Evolutionary conservation across 2,888 invertebrate species (phyloP).

Genomic region (Aphodius granarius): DNA sequence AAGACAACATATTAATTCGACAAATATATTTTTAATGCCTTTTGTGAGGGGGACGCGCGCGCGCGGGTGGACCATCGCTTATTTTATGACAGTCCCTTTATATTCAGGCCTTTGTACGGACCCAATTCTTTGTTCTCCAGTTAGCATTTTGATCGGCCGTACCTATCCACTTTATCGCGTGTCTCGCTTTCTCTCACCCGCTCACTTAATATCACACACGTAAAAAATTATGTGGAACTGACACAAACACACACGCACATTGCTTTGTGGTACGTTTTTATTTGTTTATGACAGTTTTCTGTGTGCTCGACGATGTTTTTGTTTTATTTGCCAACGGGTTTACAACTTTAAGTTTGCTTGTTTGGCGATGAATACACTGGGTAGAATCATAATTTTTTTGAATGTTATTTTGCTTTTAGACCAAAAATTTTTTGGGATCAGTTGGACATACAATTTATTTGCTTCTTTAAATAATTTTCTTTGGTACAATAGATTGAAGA

Average conservation of each 20-base stretch:
- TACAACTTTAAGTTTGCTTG: no score
- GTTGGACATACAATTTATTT: no score
- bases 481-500: no score
- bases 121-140: neutral
- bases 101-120: neutral
- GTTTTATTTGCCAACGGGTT: neutral
- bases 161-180: neutral
- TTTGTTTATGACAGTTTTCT: neutral
- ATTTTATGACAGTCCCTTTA: constrained; percentile 7
- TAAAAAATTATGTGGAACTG: neutral
- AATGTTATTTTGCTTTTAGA: no score
- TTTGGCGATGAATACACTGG: no score
- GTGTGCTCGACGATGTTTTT: neutral
- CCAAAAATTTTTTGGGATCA: no score
- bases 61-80: constrained; percentile 8
- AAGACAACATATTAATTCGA: constrained; percentile 53
- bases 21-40: constrained; percentile 48
- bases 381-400: no score
- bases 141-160: neutral
- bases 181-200: neutral
- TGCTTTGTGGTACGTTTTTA: neutral
- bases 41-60: constrained; percentile 7
- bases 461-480: no score
- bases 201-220: neutral
- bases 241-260: neutral